These are phyloP conservation scores for Caerostris darwini DNA, from an alignment of 1,140 invertebrate species.

Conservation along the genomic window DNA sequence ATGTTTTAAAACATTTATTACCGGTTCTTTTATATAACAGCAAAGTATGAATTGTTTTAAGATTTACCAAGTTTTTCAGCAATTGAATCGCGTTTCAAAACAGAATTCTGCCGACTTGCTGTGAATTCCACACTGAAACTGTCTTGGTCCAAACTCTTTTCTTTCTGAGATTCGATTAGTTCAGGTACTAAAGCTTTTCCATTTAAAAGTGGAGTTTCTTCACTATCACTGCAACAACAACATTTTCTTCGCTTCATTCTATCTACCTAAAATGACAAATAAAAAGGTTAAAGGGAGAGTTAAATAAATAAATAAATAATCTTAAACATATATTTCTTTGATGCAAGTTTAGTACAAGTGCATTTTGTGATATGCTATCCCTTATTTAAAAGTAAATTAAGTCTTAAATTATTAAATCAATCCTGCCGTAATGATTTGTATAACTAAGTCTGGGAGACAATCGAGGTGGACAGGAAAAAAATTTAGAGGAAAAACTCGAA, in stretches of 20 bases:
- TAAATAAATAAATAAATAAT: too few species aligned
- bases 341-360: too few species aligned
- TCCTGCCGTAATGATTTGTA: too few species aligned
- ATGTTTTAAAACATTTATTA: too few species aligned
- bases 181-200: slow-evolving; percentile 10
- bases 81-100: not conserved
- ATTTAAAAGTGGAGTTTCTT: slow-evolving; percentile 43
- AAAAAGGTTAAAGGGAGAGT: not conserved
- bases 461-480: too few species aligned
- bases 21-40: not conserved
- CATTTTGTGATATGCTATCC: too few species aligned
- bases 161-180: slow-evolving; percentile 1
- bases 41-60: not conserved
- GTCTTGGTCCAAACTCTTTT: not conserved
- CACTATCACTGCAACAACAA: not conserved
- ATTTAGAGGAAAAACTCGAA: too few species aligned
- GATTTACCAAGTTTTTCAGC: not conserved
- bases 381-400: too few species aligned
- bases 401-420: too few species aligned
- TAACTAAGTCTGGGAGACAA: too few species aligned
- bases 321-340: too few species aligned
- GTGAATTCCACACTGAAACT: slow-evolving; percentile 65
- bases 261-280: not conserved
- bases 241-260: not conserved
- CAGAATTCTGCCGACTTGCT: slow-evolving; percentile 3